Conservation (phyloP, 2,888 invertebrate genomes). For the Taphrorychus bicolor region DNA sequence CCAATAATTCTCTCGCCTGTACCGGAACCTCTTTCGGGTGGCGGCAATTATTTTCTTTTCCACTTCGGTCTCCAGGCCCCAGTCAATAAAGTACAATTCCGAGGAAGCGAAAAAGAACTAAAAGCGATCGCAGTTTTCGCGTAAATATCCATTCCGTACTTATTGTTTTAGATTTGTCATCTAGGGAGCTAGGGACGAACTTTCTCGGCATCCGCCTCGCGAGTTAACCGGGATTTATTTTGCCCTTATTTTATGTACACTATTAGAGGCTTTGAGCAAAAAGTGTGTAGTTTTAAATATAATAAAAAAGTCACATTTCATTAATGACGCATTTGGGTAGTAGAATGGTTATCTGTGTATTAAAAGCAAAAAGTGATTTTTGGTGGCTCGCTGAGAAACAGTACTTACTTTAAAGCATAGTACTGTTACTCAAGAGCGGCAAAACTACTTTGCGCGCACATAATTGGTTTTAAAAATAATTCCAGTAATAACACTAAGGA, state of each 20-base stretch:
- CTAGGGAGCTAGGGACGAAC: conserved; percentile 44
- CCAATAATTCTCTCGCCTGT: conserved; percentile 2
- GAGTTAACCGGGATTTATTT: conserved; percentile 58
- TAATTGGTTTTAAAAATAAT: no score
- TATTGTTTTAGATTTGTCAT: conserved; percentile 57
- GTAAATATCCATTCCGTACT: conserved; percentile 51
- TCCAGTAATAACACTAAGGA: no score
- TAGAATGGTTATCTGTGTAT: no score
- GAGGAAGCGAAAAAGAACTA: conserved; percentile 15
- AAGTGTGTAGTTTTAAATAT: no score
- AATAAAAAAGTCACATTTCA: no score
- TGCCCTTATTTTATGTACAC: conserved; percentile 56
- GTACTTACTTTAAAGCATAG: no score
- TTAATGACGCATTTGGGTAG: no score
- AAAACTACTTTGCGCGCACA: no score
- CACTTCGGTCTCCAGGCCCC: conserved; percentile 12
- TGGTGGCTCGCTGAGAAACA: no score
- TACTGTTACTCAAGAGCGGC: no score
- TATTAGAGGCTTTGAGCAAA: no score
- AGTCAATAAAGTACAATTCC: conserved; percentile 30
- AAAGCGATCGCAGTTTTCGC: conserved; percentile 33
- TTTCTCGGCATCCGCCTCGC: conserved; percentile 44
- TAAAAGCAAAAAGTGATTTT: no score
- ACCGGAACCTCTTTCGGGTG: not conserved
- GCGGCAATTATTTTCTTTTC: conserved; percentile 21